These are phyloP conservation scores for Amiota communis DNA, from an alignment of 2,888 invertebrate species.

Conservation along the genomic window DNA sequence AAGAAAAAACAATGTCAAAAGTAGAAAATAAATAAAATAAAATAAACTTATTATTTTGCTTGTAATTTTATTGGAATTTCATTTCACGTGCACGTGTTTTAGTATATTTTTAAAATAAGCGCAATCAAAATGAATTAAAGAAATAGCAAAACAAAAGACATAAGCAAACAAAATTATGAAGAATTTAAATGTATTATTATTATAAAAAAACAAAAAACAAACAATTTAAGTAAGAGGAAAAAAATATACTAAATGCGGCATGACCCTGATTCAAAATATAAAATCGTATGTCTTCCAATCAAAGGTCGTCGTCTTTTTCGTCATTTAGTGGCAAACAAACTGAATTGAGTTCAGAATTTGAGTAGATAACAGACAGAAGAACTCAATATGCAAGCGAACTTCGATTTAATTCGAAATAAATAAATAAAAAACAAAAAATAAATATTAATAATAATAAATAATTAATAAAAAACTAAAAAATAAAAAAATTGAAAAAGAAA, in stretches of 20 bases:
- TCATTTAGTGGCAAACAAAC: constrained; percentile 61
- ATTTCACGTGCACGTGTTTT: neutral
- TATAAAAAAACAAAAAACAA: constrained; percentile 14
- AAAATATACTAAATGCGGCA: constrained; percentile 62
- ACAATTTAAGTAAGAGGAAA: constrained; percentile 35
- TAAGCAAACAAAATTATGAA: neutral
- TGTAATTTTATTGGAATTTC: neutral
- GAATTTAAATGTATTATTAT: constrained; percentile 3
- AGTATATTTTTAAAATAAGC: no score
- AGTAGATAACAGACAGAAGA: no score
- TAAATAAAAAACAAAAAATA: constrained; percentile 18
- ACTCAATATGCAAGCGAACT: constrained; percentile 27
- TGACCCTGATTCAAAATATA: constrained; percentile 73
- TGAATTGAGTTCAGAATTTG: constrained; percentile 41
- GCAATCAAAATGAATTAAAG: neutral
- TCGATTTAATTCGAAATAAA: constrained; percentile 32
- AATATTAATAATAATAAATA: constrained; percentile 18
- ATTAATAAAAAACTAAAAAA: constrained; percentile 16
- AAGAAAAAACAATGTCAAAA: constrained; percentile 17
- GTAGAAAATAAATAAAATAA: neutral
- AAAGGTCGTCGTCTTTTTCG: constrained; percentile 72
- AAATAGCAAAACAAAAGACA: neutral
- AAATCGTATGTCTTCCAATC: constrained; percentile 74
- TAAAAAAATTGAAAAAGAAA: constrained; percentile 5
- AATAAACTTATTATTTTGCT: neutral